Base-by-base conservation (phyloP, 2,797 vertebrate species). In the Myiothlypis chrysogaster region DNA sequence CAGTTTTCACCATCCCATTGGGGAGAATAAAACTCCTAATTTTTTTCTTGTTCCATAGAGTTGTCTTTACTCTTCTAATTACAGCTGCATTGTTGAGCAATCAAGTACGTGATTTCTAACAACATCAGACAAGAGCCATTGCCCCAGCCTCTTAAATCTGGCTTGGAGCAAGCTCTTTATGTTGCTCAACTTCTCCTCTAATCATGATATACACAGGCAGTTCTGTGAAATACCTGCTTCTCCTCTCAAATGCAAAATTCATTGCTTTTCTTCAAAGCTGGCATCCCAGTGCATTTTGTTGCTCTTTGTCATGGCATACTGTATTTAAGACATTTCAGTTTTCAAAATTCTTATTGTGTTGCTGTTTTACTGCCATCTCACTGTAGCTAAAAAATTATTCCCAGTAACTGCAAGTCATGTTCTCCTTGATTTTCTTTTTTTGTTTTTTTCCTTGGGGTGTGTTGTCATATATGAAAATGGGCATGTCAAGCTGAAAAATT, bases 11-110 rank as follows among this genome's bases (percentile, higher is more conserved):
- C 75, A 91, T 85, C 78, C 87, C 84, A 64, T 0, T 64, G 68
- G 56, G 81, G 53, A 87, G 52, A 92, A 96, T 80, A 87, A 96
- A 96, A 87, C 52, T 47, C 35, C 46, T 63, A 83, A 60, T 28
- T 83, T 90, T 43, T 90, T 90, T 96, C 61, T 89, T 87, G 34
- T 93, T 93, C 86, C 77, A 92, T 92, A 92, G 87, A 95, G 47
- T 91, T 96, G 73, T 89, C 93, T 93, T 95, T 96, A 87, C 84
- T 91, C 81, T 92, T 85, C 63, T 93, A 92, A 94, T 96, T 96
- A 85, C 47, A 73, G 28, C 47, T 92, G 44, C 71, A 92, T 77
- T 94, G 94, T 96, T 96, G 87, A 89, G 87, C 87, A 96, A 96
- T 93, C 78, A 79, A 92, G 81, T 83, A 82, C 4, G 18, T 82